These are phyloP conservation scores for Telmatochromis sp. DNA, from an alignment of 2,113 vertebrate species.

Conservation along the genomic window DNA sequence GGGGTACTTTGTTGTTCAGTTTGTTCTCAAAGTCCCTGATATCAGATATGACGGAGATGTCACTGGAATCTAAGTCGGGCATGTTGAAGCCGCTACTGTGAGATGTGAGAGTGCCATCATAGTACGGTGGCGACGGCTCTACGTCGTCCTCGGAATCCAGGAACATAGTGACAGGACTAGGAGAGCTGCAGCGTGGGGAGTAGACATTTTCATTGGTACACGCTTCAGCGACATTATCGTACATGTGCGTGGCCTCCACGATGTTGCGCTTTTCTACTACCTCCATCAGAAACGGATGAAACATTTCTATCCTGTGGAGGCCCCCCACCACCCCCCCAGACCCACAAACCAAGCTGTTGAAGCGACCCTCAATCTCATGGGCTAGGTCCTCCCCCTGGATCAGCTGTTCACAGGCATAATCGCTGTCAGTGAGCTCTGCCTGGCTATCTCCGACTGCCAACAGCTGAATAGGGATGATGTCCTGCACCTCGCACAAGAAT, in stretches of 20 bases:
- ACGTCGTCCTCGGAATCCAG: slow-evolving; percentile 91
- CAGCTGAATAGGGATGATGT: slow-evolving; percentile 90
- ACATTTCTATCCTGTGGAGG: slow-evolving; percentile 82
- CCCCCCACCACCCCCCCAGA: slow-evolving; percentile 72
- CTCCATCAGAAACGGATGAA: slow-evolving; percentile 87
- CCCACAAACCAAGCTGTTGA: slow-evolving; percentile 77
- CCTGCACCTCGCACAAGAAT: slow-evolving; percentile 93
- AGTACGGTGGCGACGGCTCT: slow-evolving; percentile 78
- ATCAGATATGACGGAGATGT: slow-evolving; percentile 81
- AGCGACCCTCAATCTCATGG: slow-evolving; percentile 88
- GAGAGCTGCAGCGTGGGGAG: slow-evolving; percentile 88
- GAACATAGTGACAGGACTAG: slow-evolving; percentile 85
- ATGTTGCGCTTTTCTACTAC: slow-evolving; percentile 89
- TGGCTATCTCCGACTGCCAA: slow-evolving; percentile 83
- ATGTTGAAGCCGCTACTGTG: slow-evolving; percentile 82
- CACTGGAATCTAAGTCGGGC: slow-evolving; percentile 84
- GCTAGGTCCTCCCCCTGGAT: slow-evolving; percentile 92
- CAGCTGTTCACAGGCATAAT: slow-evolving; percentile 82
- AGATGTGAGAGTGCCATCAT: slow-evolving; percentile 75
- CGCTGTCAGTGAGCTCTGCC: slow-evolving; percentile 77
- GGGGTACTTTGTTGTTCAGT: slow-evolving; percentile 86
- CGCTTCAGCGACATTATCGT: slow-evolving; percentile 87
- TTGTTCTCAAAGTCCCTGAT: slow-evolving; percentile 85
- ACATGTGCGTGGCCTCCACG: slow-evolving; percentile 91
- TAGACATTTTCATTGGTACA: slow-evolving; percentile 84